A percentile compares a stretch with the other conserved stretches of the same genome.
phyloP scores from a whole-genome alignment of 1,140 invertebrate genomes.

The Camponotus vicinus region DNA sequence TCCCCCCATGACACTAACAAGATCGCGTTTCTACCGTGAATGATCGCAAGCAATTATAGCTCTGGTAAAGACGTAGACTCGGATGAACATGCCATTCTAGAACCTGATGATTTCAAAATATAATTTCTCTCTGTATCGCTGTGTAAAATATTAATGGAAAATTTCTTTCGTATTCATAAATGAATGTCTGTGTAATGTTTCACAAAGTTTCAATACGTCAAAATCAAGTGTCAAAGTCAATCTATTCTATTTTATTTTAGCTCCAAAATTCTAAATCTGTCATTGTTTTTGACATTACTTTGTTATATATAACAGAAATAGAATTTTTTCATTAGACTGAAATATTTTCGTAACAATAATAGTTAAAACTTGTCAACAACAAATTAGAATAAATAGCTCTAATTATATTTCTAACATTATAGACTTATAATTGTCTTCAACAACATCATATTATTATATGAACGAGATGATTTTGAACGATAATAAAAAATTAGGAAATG shows the following conservation, averaged over 20 bases:
- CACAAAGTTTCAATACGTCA: no score
- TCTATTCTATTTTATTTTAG: not conserved
- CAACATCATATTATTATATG: no score
- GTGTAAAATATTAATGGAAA: not conserved
- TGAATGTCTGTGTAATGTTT: not conserved
- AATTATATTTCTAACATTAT: not conserved
- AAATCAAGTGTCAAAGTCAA: not conserved
- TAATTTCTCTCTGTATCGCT: not conserved
- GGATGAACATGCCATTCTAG: not conserved
- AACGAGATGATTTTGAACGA: not conserved
- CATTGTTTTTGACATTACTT: not conserved
- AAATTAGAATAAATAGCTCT: no score
- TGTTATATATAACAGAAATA: not conserved
- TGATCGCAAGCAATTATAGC: constrained; percentile 37
- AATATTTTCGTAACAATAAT: not conserved
- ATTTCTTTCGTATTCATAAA: not conserved
- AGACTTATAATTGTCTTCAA: no score
- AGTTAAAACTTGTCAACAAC: not conserved
- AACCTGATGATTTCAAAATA: not conserved
- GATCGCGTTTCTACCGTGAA: constrained; percentile 42
- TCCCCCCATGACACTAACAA: constrained; percentile 38
- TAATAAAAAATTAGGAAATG: not conserved
- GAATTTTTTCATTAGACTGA: no score
- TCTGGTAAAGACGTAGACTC: not conserved
- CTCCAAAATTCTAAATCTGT: not conserved